Evolutionary conservation across 2,797 vertebrate species (phyloP), one percentile per base, ranked within the genome.

Genomic region (Triplophysa yarkandensis): DNA sequence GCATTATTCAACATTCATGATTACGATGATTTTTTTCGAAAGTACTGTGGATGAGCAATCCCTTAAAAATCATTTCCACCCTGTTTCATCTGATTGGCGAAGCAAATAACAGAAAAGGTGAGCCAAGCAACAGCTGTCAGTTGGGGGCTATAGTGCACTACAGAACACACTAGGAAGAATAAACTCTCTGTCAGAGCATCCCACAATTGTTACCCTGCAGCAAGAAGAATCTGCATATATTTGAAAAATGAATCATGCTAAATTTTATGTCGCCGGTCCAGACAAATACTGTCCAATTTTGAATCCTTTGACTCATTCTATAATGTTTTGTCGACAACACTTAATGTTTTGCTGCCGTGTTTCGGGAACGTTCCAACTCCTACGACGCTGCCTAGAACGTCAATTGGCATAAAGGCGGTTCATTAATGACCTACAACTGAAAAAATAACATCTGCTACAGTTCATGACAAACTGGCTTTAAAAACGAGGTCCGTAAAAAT

Each of bases 81-180:
- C 83, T 69, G 80, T 80, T n/a, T 85, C 54, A 71, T 78, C 63
- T 67, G 57, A 36, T 67, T 8, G 55, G 63, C 17, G 34, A 83
- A 81, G 66, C 66, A 65, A 80, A 61, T 58, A 32, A 71, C 57
- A 69, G 55, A 64, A 69, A 75, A 44, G 58, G 6, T 44, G 74
- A 73, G 80, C 77, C 83, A 88, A 85, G 85, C 75, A 81, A 77
- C 70, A 80, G 86, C 82, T 78, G 86, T 84, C 87, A 86, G 83
- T 87, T 88, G 88, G 77, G 71, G 60, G 71, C 77, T 81, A 80
- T 83, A 71, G 68, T 65, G 71, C 77, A 64, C 82, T 75, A 77
- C 0, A 61, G 28, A 78, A 71, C 68, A 52, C 74, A 82, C 75
- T 81, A 83, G 88, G 81, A 69, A 63, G 21, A 65, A 85, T 8